These are phyloP conservation scores for Huso huso DNA, from an alignment of 2,797 vertebrate species.

Conservation along the genomic window DNA sequence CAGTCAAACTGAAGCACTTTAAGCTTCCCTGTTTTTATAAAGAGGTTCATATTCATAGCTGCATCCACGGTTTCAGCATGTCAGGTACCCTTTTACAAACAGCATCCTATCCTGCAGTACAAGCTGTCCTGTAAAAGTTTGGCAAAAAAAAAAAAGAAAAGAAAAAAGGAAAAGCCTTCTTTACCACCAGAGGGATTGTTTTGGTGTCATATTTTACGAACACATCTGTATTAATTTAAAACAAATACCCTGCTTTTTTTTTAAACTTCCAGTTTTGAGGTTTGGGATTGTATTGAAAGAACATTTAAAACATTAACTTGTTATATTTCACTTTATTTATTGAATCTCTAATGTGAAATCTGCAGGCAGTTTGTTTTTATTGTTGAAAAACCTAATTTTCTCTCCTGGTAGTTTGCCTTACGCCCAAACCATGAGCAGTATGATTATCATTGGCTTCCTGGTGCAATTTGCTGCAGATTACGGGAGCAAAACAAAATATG, in stretches of 20 bases:
- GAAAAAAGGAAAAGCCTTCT: background rate
- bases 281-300: slow-evolving; percentile 25
- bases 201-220: background rate
- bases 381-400: slow-evolving; percentile 51
- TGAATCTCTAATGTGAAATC: slow-evolving; percentile 42
- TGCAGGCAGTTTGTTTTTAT: slow-evolving; percentile 50
- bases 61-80: too few relatives aligned
- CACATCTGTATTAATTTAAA: slow-evolving; percentile 1
- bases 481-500: slow-evolving; percentile 61
- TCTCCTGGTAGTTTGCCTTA: slow-evolving; percentile 42
- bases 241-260: background rate
- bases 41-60: too few relatives aligned
- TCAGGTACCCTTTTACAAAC: too few relatives aligned
- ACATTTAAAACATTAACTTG: slow-evolving; percentile 32
- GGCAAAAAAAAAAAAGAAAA: too few relatives aligned
- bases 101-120: too few relatives aligned
- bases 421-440: slow-evolving; percentile 56
- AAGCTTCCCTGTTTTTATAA: too few relatives aligned
- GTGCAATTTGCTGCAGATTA: slow-evolving; percentile 46
- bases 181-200: background rate
- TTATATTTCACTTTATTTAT: slow-evolving; percentile 29
- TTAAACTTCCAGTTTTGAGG: slow-evolving; percentile 13
- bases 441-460: slow-evolving; percentile 56
- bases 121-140: too few relatives aligned
- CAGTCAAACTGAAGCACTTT: too few relatives aligned